Evolutionary conservation across 2,113 vertebrate genomes (phyloP), one percentile per base, ranked within the genome.

Genomic region (Sporophila hypoxantha): DNA sequence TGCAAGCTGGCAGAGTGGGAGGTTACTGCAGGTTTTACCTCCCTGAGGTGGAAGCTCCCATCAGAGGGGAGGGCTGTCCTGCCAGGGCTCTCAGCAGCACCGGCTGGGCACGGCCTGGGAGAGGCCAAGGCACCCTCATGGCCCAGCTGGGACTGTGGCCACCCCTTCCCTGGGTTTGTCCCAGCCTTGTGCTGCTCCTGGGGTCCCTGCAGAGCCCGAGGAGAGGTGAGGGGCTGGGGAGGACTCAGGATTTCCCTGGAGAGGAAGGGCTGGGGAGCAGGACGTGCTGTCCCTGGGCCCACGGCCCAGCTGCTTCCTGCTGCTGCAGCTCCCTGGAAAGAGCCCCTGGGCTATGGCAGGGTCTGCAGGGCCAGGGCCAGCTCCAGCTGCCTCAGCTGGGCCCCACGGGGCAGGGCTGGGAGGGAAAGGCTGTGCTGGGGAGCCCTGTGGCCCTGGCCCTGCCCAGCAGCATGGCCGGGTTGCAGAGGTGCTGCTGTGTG

Each of bases 61-160:
- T 8, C 21, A 23, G 57, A 86, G 68, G 30, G n/a, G 36, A 80
- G 47, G 41, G 17, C 17, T 53, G 10, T 12, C 46, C 55, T 64
- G 44, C 30, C 8, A 1, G 17, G 30, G 8, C 2, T 20, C 37
- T 55, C 60, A n/a, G 34, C 22, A n/a, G 32, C 0, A 0, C 34
- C 30, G 3, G 0, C 55, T 50, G 30, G 34, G 23, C 82, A 66
- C 23, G 37, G 60, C n/a, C 34, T 18, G 57, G 8, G 6, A 39
- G 36, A 57, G 37, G n/a, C 47, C 39, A 44, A 36, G 47, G 46
- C 2, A 12, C 17, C 0, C 0, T 14, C 77, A 14, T 14, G 39
- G 29, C 23, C 37, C 85, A 46, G 30, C 27, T 44, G 53, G 15
- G 67, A 8, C 69, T 36, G 18, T 1, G 2, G 14, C 15, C 49